Conservation (phyloP, 2,888 invertebrate genomes). For the Deilephila porcellus region DNA sequence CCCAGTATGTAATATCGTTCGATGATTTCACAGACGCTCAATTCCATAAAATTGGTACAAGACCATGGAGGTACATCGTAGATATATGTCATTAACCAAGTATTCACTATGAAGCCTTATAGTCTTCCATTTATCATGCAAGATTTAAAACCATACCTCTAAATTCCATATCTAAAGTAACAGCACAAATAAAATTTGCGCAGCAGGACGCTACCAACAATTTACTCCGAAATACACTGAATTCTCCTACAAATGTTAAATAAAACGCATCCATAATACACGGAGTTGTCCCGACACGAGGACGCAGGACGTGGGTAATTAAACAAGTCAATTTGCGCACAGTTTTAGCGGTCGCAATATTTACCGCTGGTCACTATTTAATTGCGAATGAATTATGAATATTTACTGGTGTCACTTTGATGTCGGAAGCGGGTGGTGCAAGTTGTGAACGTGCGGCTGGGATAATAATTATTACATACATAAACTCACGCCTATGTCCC, state of each 20-base stretch:
- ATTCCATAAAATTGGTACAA: too few relatives aligned
- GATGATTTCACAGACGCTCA: too few relatives aligned
- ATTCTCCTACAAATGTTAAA: neutral
- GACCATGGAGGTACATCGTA: too few relatives aligned
- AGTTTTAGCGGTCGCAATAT: constrained; percentile 35
- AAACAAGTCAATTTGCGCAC: constrained; percentile 41
- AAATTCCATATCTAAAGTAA: too few relatives aligned
- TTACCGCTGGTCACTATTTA: constrained; percentile 47
- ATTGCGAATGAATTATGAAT: constrained; percentile 78
- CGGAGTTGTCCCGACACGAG: neutral
- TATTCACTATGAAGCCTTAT: too few relatives aligned
- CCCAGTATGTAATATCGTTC: too few relatives aligned
- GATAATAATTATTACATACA: neutral
- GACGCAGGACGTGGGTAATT: constrained; percentile 35
- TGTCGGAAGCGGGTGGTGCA: constrained; percentile 46
- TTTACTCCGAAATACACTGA: neutral
- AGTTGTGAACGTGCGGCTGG: constrained; percentile 2
- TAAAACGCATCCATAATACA: neutral
- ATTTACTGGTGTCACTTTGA: constrained; percentile 67
- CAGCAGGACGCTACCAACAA: neutral
- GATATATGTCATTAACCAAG: too few relatives aligned
- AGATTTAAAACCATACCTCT: too few relatives aligned
- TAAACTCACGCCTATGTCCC: too few relatives aligned
- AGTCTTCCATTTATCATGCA: too few relatives aligned
- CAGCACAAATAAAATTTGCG: neutral